phyloP scores from a whole-genome alignment of 2,797 vertebrate genomes.

The Pantherophis vulpinus region DNA sequence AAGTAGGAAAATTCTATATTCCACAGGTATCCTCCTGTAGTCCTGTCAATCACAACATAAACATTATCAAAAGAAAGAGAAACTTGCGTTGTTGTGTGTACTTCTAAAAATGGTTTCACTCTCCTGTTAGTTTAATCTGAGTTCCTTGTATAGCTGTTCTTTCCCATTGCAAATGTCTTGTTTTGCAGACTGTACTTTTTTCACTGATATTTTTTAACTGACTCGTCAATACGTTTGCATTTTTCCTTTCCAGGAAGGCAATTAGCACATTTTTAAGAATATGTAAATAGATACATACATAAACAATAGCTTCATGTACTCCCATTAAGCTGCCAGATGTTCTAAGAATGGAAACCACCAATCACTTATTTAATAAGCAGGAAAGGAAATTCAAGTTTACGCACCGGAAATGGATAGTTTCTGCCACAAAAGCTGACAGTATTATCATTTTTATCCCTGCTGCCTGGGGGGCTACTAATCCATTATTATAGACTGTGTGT shows the following conservation, averaged over 20 bases:
- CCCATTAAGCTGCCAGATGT: neutral
- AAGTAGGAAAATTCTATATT: neutral
- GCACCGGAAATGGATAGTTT: neutral
- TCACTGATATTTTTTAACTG: neutral
- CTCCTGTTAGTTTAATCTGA: neutral
- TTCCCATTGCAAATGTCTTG: neutral
- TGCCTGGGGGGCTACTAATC: neutral
- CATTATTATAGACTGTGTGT: neutral
- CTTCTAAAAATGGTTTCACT: neutral
- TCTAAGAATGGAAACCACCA: neutral
- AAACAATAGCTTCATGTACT: neutral
- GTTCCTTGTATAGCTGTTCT: neutral
- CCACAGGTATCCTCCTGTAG: neutral
- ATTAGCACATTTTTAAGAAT: neutral
- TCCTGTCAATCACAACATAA: neutral
- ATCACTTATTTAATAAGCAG: neutral
- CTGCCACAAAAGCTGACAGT: neutral
- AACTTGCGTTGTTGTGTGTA: neutral
- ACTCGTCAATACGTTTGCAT: neutral
- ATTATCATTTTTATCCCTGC: neutral
- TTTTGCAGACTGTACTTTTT: neutral
- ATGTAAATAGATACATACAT: neutral
- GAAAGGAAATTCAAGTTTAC: neutral
- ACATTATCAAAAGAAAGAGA: neutral
- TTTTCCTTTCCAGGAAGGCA: neutral